Evolutionary conservation across 2,113 vertebrate genomes (phyloP).

Genomic region (Ameiurus melas): DNA sequence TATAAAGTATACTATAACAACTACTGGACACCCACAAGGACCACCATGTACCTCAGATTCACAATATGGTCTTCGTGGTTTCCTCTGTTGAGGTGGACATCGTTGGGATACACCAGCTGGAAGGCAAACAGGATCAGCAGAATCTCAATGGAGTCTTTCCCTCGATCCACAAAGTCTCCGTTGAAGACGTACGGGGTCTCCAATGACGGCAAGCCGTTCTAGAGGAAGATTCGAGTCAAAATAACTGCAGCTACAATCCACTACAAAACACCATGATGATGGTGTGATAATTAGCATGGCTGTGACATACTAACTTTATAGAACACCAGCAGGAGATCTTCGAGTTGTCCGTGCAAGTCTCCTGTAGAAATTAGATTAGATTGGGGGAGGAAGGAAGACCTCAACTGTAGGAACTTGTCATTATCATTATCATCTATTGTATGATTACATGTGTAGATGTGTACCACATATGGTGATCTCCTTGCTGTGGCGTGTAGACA

Average conservation of each 20-base stretch:
- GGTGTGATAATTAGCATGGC: too few species aligned
- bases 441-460: too few species aligned
- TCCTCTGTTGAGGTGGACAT: conserved; percentile 87
- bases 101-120: conserved; percentile 87
- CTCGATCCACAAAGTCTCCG: conserved; percentile 91
- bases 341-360: conserved; percentile 90
- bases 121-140: conserved; percentile 88
- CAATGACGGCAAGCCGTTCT: conserved; percentile 90
- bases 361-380: conserved; percentile 67
- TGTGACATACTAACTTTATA: conserved; percentile 73
- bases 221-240: conserved; percentile 6
- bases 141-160: conserved; percentile 88
- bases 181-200: conserved; percentile 90
- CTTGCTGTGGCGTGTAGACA: conserved; percentile 82
- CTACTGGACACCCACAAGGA: neutral
- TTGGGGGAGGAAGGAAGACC: neutral
- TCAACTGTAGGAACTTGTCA: neutral
- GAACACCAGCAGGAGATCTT: conserved; percentile 86
- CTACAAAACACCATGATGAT: neutral
- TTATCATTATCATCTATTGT: neutral
- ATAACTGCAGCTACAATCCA: too few species aligned
- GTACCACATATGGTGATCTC: conserved; percentile 92
- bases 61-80: conserved; percentile 93
- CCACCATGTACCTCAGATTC: conserved; percentile 80
- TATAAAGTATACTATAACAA: neutral